Evolutionary conservation across 2,888 invertebrate species (phyloP).

Genomic region (Tiliacea aurago): DNA sequence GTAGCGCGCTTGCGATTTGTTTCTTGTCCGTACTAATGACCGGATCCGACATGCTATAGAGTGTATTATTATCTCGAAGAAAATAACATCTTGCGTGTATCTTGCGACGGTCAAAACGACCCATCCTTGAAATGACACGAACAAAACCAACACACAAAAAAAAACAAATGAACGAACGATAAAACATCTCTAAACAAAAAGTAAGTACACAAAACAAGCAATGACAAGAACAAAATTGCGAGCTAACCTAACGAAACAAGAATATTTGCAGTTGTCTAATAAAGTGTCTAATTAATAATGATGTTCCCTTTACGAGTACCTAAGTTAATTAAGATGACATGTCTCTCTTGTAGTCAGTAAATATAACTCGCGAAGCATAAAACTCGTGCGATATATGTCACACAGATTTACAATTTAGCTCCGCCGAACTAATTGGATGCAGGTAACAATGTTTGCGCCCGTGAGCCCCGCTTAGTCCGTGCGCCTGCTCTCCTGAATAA

Average conservation of each 20-base stretch:
- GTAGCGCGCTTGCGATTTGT: too few relatives aligned
- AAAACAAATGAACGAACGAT: too few relatives aligned
- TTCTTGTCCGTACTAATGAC: too few relatives aligned
- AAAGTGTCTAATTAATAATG: conserved; percentile 57
- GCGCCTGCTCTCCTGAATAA: conserved; percentile 64
- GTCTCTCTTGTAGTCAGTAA: conserved; percentile 29
- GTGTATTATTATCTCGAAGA: not conserved
- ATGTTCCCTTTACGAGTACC: conserved; percentile 33
- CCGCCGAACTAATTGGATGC: conserved; percentile 80
- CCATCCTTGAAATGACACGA: conserved; percentile 8
- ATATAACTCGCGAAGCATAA: conserved; percentile 47
- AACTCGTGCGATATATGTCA: conserved; percentile 55
- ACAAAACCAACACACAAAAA: not conserved
- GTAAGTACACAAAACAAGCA: not conserved
- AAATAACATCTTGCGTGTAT: not conserved
- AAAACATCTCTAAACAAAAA: conserved; percentile 16
- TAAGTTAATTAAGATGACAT: conserved; percentile 53
- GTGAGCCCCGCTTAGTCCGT: conserved; percentile 63
- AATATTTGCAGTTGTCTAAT: conserved; percentile 51
- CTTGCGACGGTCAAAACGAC: not conserved
- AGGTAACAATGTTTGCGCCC: conserved; percentile 79
- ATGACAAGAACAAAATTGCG: conserved; percentile 42
- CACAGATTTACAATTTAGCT: conserved; percentile 79
- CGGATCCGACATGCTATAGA: too few relatives aligned
- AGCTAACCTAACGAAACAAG: conserved; percentile 29